Percentiles rank a stretch among this genome's conserved stretches.
Evolutionary conservation across 2,113 vertebrate genomes (phyloP).

Genomic region (Balaeniceps rex): DNA sequence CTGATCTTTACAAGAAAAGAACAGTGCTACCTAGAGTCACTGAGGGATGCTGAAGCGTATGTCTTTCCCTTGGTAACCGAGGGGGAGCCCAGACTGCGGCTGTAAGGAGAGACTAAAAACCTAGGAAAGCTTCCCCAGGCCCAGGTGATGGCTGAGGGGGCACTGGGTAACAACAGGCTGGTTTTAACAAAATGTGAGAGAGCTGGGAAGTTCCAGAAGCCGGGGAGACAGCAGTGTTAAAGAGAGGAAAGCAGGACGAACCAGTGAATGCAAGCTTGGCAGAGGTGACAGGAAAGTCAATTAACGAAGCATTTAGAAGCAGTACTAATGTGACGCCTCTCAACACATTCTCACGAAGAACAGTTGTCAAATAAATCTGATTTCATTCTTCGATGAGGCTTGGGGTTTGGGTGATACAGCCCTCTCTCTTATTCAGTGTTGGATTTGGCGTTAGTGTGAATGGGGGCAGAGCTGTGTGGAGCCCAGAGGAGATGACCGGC

Average conservation of each 20-base stretch:
- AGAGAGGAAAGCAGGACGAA: not conserved
- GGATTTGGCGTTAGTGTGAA: not conserved
- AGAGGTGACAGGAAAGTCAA: not conserved
- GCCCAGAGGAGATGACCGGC: rapidly evolving
- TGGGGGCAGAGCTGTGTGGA: not conserved
- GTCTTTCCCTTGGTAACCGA: not conserved
- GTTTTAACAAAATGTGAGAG: not conserved
- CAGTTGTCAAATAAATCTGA: not conserved
- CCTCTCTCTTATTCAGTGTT: not conserved
- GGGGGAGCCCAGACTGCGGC: not conserved
- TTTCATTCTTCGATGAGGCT: not conserved
- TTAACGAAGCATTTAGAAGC: not conserved
- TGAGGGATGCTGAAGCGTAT: not conserved
- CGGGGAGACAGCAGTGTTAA: rapidly evolving
- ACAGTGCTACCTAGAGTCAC: not conserved
- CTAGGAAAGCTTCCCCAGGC: not conserved
- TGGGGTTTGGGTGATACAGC: not conserved
- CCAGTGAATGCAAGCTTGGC: not conserved
- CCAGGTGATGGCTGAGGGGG: not conserved
- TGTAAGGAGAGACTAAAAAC: not conserved
- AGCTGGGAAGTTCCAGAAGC: not conserved
- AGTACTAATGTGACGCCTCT: not conserved
- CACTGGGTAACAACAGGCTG: not conserved
- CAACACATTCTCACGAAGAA: not conserved
- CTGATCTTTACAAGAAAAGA: not conserved